Conservation (phyloP, 2,888 invertebrate genomes). For the Bruchidius siliquastri region DNA sequence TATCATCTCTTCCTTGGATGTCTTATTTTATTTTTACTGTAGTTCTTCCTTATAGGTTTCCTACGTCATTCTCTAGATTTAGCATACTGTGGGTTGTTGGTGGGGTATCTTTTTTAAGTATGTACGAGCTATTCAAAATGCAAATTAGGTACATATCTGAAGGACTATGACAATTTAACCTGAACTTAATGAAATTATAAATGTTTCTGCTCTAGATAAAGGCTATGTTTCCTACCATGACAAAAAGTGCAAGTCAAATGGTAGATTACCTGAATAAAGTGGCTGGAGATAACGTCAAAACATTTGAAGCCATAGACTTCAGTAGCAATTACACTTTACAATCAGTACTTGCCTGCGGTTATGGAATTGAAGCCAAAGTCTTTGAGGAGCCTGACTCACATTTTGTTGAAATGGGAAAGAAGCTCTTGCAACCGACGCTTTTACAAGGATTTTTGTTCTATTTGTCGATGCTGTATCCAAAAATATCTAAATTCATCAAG, state of each 20-base stretch:
- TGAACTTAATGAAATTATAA: slow-evolving; percentile 33
- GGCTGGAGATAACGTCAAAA: neutral
- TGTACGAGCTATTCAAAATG: too few species aligned
- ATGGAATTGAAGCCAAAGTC: slow-evolving; percentile 44
- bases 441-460: slow-evolving; percentile 9
- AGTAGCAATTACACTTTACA: slow-evolving; percentile 33
- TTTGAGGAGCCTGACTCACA: slow-evolving; percentile 30
- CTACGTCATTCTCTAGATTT: too few species aligned
- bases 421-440: slow-evolving; percentile 13
- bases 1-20: too few species aligned
- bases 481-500: neutral
- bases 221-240: neutral
- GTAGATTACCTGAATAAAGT: neutral
- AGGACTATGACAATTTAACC: too few species aligned
- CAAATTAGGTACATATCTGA: too few species aligned
- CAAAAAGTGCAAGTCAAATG: neutral
- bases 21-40: too few species aligned
- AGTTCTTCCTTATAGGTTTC: too few species aligned
- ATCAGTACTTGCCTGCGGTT: slow-evolving; percentile 44
- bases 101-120: too few species aligned
- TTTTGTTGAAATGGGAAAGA: slow-evolving; percentile 20
- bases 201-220: neutral
- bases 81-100: too few species aligned
- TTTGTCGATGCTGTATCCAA: neutral
- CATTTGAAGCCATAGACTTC: neutral